Base-by-base conservation (phyloP, 2,888 invertebrate species). In the Auanema sp. region DNA sequence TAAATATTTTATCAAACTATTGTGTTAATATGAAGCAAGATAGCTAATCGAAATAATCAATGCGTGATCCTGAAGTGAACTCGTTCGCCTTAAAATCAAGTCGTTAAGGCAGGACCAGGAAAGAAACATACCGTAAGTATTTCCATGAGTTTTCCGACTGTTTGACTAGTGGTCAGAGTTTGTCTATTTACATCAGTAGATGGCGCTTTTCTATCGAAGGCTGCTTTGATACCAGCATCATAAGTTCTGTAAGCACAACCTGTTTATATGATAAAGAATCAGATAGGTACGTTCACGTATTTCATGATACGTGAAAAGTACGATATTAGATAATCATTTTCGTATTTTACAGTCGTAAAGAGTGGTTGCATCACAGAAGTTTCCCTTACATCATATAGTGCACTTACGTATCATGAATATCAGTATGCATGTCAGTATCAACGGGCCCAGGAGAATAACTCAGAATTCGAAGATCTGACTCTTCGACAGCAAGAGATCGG, bases 371-470 rank as follows among this genome's bases (percentile, higher is more conserved):
- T 43, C 43, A 43, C 12, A 43, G 11, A n/a, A 12, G n/a, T 43
- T 43, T 43, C 11, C 14, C 11, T 43, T n/a, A 43, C 11, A 43
- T 43, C 43, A 43, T 43, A n/a, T 43, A 10, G 2, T 8, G 53
- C 1, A 18, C 61, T 18, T 24, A 73, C 74, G 52, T 50, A 25
- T 63, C 58, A 10, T 59, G 64, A 23, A 83, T 73, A n/a, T 68
- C 69, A 89, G 90, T 60, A 52, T 83, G 75, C 86, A 86, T 86
- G 52, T 85, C 84, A 14, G 86, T 86, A 50, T 84, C 79, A 14
- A 86, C 76, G 0, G 86, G 86, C 3, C 86, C 86, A 2, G 86
- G 86, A 1, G 85, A 84, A 69, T 86, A 86, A 70, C 79, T 85
- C 24, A 86, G 72, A 14, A 86, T 84, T 8, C 84, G 75, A 1